phyloP scores from a whole-genome alignment of 1,140 invertebrate genomes.

The Drosophila nigromelanica region DNA sequence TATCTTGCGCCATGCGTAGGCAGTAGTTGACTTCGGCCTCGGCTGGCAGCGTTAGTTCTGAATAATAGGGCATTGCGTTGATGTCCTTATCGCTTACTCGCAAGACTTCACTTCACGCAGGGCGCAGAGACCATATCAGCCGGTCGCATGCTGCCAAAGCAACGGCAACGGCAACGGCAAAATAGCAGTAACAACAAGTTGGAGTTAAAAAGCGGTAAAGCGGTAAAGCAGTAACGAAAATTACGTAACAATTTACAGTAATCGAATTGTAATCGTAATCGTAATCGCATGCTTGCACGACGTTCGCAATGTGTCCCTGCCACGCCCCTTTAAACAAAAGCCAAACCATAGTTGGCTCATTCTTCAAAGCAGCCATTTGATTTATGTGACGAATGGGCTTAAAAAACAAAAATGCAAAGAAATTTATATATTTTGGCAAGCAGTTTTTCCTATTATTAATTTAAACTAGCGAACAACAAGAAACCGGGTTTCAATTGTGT shows the following conservation, averaged over 20 bases:
- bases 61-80: constrained; percentile 9
- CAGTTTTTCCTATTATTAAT: no score
- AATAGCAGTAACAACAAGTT: not conserved
- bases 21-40: not conserved
- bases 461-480: no score
- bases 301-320: not conserved
- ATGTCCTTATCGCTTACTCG: constrained; percentile 59
- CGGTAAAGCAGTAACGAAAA: constrained; percentile 6
- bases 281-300: constrained; percentile 1
- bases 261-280: constrained; percentile 22
- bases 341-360: not conserved
- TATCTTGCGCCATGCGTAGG: not conserved
- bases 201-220: constrained; percentile 1
- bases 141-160: constrained; percentile 12
- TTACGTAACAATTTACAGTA: constrained; percentile 18
- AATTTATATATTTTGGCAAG: no score
- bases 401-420: no score
- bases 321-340: not conserved
- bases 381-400: no score
- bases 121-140: constrained; percentile 21
- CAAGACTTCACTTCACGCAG: constrained; percentile 78
- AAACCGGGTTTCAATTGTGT: no score
- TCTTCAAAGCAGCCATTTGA: not conserved
- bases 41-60: no score
- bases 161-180: not conserved